Evolutionary conservation across 2,113 vertebrate genomes (phyloP).

Genomic region (Scomber japonicus): DNA sequence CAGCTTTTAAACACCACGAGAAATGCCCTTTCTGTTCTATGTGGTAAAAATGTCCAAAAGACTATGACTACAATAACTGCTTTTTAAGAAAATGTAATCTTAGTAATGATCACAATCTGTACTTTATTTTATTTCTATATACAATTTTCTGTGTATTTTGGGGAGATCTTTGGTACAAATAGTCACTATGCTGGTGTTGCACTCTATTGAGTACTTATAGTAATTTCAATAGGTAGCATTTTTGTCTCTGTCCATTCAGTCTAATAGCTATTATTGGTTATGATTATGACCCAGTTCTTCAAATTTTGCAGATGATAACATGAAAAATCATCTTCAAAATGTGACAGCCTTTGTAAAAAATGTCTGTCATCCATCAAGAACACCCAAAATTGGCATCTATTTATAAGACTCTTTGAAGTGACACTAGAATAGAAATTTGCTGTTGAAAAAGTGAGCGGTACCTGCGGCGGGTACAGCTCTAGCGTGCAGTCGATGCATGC

Average conservation of each 20-base stretch:
- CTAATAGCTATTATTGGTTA: not conserved
- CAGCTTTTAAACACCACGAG: too few species aligned
- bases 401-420: not conserved
- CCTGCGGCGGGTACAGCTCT: constrained; percentile 98
- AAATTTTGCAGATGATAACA: constrained; percentile 26
- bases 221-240: not conserved
- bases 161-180: not conserved
- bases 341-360: not conserved
- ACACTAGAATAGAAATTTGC: not conserved
- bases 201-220: too few species aligned
- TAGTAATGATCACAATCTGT: too few species aligned
- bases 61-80: not conserved
- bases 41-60: too few species aligned
- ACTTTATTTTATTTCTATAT: too few species aligned
- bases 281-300: not conserved
- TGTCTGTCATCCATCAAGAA: not conserved
- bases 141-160: too few species aligned
- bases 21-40: not conserved
- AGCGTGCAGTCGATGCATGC: constrained; percentile 97
- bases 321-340: not conserved
- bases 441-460: constrained; percentile 56
- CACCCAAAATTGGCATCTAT: not conserved
- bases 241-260: too few species aligned
- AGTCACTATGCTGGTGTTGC: not conserved
- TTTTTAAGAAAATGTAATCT: too few species aligned